Conservation (phyloP, 2,888 invertebrate genomes). For the Tuberolachnus salignus region DNA sequence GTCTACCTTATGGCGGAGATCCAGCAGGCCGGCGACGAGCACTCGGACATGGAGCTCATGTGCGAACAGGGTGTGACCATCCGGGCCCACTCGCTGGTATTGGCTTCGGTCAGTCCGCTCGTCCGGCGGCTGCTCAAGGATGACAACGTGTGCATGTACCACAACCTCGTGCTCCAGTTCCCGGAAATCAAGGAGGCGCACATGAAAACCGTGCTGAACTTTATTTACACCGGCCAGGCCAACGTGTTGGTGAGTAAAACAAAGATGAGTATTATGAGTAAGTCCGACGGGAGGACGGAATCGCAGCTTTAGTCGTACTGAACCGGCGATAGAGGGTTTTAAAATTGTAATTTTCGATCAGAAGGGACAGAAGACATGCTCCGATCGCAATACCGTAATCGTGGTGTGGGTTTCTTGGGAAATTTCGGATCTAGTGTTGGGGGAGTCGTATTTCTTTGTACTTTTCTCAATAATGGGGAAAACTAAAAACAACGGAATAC, state of each 20-base stretch:
- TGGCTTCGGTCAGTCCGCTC: constrained; percentile 80
- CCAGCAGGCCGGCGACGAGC: constrained; percentile 85
- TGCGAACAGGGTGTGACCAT: constrained; percentile 81
- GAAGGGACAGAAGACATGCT: too few relatives aligned
- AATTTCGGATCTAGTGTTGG: too few relatives aligned
- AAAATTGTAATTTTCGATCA: too few relatives aligned
- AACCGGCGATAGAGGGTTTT: too few relatives aligned
- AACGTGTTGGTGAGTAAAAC: constrained; percentile 75
- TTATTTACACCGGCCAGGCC: constrained; percentile 85
- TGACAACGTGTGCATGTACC: constrained; percentile 63
- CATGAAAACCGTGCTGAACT: constrained; percentile 81
- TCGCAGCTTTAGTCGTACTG: too few relatives aligned
- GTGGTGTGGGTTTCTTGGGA: too few relatives aligned
- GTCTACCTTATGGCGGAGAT: constrained; percentile 90
- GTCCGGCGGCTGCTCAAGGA: constrained; percentile 79
- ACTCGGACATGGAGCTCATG: constrained; percentile 83
- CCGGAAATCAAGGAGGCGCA: constrained; percentile 78
- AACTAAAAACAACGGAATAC: too few relatives aligned
- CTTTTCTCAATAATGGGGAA: too few relatives aligned
- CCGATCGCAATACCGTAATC: too few relatives aligned
- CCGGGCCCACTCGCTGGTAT: constrained; percentile 82
- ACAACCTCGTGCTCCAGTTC: constrained; percentile 76
- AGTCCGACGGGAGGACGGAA: too few relatives aligned
- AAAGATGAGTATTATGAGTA: too few relatives aligned
- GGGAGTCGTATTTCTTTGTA: too few relatives aligned